A percentile compares a stretch with the other conserved stretches of the same genome.
Evolutionary conservation across 2,113 vertebrate species (phyloP).

Genomic region (Pangasianodon gigas): DNA sequence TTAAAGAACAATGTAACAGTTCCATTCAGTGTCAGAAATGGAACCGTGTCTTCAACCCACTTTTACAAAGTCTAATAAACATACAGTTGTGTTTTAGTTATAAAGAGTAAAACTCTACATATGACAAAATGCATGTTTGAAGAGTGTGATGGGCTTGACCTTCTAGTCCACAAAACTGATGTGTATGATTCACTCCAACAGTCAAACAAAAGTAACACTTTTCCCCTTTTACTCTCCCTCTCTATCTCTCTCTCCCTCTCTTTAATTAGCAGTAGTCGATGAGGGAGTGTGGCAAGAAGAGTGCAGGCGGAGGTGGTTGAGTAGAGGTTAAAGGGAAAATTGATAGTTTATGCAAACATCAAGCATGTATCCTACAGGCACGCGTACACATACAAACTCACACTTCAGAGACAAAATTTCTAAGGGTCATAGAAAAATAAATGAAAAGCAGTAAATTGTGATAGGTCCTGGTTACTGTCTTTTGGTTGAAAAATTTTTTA

Average conservation of each 20-base stretch:
- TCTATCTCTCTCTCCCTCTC: neutral
- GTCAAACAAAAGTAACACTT: slow-evolving; percentile 26
- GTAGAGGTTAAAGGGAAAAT: slow-evolving; percentile 4
- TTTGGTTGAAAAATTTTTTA: neutral
- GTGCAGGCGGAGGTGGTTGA: neutral
- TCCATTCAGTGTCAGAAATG: neutral
- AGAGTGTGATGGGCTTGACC: neutral
- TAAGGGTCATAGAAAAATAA: neutral
- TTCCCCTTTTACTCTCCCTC: neutral
- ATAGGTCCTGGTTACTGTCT: neutral
- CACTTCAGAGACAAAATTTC: neutral
- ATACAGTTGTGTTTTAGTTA: neutral
- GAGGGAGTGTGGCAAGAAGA: neutral
- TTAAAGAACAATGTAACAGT: neutral
- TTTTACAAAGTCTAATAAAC: neutral
- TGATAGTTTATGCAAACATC: neutral
- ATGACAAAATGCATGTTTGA: neutral
- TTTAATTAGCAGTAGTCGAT: slow-evolving; percentile 5
- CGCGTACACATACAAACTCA: neutral
- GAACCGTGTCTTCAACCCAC: neutral
- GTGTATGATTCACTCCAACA: neutral
- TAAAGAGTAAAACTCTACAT: neutral
- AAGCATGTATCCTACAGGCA: neutral
- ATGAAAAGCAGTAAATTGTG: neutral
- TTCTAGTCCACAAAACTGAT: neutral